phyloP scores from a whole-genome alignment of 2,888 invertebrate genomes.

The Eupithecia pulchellata region DNA sequence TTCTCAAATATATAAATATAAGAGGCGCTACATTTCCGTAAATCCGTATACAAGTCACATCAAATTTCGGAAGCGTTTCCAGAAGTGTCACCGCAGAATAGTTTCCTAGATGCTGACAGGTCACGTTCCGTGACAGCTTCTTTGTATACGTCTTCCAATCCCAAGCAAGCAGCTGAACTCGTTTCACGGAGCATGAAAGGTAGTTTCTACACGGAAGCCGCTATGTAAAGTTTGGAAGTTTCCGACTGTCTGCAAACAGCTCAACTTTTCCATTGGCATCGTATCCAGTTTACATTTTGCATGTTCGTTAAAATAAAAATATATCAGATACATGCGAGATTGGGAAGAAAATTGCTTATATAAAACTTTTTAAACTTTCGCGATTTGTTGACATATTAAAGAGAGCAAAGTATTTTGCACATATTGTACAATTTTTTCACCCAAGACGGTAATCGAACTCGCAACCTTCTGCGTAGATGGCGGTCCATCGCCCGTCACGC shows the following conservation, averaged over 20 bases:
- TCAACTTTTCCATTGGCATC: constrained; percentile 4
- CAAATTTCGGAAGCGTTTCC: background rate
- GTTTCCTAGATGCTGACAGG: constrained; percentile 43
- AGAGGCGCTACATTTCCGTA: too few relatives aligned
- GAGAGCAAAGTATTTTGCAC: too few relatives aligned
- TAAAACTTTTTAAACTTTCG: too few relatives aligned
- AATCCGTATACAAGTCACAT: background rate
- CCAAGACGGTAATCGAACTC: too few relatives aligned
- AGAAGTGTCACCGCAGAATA: constrained; percentile 33
- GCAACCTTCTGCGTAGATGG: too few relatives aligned
- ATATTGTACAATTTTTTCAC: too few relatives aligned
- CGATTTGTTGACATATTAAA: too few relatives aligned
- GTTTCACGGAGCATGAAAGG: background rate
- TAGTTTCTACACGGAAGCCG: background rate
- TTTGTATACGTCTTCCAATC: constrained; percentile 16
- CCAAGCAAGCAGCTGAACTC: background rate
- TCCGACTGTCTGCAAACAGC: constrained; percentile 4
- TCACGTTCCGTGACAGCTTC: constrained; percentile 41
- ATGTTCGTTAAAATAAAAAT: constrained; percentile 1
- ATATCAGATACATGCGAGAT: background rate
- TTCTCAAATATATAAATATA: too few relatives aligned
- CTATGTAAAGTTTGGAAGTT: constrained; percentile 4
- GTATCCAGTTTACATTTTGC: constrained; percentile 2
- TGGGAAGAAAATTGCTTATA: background rate
- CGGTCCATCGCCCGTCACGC: too few relatives aligned